Conservation (phyloP, 2,888 invertebrate species). For the Plagodis pulveraria region DNA sequence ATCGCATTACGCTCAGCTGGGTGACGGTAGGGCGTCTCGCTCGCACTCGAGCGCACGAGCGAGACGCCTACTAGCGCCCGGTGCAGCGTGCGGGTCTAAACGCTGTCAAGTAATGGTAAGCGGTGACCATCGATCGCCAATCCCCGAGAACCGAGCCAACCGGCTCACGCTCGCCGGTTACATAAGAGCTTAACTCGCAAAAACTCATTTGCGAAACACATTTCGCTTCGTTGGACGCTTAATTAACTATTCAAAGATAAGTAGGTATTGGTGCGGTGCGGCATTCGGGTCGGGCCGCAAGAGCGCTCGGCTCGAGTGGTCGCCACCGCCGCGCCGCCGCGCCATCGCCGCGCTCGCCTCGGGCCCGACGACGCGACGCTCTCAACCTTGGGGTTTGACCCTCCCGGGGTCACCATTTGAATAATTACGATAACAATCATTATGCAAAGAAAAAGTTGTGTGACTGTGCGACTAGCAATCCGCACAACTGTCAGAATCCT, state of each 20-base stretch:
- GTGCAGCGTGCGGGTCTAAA: constrained; percentile 28
- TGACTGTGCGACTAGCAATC: constrained; percentile 21
- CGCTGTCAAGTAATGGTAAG: constrained; percentile 37
- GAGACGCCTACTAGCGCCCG: constrained; percentile 28
- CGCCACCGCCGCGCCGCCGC: constrained; percentile 13
- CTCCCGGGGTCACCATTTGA: constrained; percentile 38
- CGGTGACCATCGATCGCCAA: constrained; percentile 41
- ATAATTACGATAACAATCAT: constrained; percentile 42
- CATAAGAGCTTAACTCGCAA: constrained; percentile 47
- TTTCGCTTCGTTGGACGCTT: constrained; percentile 40
- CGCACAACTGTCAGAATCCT: constrained; percentile 14
- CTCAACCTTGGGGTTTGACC: constrained; percentile 42
- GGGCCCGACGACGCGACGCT: constrained; percentile 25
- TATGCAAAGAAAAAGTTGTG: constrained; percentile 35
- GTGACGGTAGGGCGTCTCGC: constrained; percentile 31
- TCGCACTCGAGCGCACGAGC: constrained; percentile 30
- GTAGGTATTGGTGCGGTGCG: constrained; percentile 32
- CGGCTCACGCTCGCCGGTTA: constrained; percentile 24
- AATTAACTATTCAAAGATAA: constrained; percentile 55
- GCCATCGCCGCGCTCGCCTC: constrained; percentile 6
- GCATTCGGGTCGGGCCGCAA: too few species aligned
- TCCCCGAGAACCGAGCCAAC: constrained; percentile 30
- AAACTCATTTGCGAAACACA: constrained; percentile 54
- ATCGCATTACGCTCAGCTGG: constrained; percentile 29
- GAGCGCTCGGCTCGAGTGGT: constrained; percentile 13